Evolutionary conservation across 2,888 invertebrate genomes (phyloP), one percentile per base, ranked within the genome.

Genomic region (Augiades crinisus): DNA sequence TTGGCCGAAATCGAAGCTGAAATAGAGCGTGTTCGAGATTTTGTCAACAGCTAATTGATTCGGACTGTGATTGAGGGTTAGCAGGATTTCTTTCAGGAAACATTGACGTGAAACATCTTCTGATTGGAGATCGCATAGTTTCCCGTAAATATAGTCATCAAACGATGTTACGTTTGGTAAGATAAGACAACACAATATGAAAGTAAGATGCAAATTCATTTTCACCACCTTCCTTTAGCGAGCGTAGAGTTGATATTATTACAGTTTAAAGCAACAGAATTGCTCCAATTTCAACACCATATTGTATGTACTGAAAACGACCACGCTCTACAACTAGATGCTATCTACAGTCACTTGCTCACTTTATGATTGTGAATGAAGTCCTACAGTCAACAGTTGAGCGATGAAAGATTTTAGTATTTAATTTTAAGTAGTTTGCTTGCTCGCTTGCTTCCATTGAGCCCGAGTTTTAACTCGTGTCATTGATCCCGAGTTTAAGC

Each of bases 1-100:
- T 56, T 79, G 70, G 2, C 84, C 84, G 1, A 73, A 68, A 59
- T 85, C 85, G 50, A 84, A 82, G 57, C 86, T 85, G 59, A 85
- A 84, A 62, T 80, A 86, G 2, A 87, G 46, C 0, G 68, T 74
- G 52, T 87, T 82, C 2, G 77, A 61, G 3, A 38, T 40, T 58
- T 56, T 72, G 55, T 83, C 76, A 0, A 87, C 74, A 0, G 81
- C 70, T 8, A 87, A 60, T 64, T 87, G 87, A 59, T 87, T 83
- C 0, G 87, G 78, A 40, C 78, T 86, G 57, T 85, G 85, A 2
- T 73, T 44, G 2, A 84, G 64, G 0, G 70, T 60, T 0, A 75
- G 62, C 19, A 87, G 59, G 6, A 59, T 67, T 55, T 87, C 84
- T 59, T 78, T 83, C 1, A 70, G 57, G 44, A 70, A 87, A 52